These are phyloP conservation scores for Latrodectus geometricus DNA, from an alignment of 1,140 invertebrate species.

Conservation along the genomic window DNA sequence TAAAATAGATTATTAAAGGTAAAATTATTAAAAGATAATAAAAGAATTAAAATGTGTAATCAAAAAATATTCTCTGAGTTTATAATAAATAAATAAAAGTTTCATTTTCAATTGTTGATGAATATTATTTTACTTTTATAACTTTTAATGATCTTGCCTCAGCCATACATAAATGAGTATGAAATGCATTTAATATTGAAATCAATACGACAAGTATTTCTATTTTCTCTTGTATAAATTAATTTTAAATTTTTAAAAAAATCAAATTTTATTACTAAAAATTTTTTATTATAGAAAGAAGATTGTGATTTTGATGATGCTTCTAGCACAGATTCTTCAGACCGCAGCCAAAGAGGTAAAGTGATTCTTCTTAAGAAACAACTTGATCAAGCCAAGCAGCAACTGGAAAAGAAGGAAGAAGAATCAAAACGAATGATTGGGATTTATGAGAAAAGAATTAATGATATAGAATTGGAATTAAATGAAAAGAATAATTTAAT, in stretches of 20 bases:
- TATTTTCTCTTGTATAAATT: not conserved
- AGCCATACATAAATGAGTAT: not conserved
- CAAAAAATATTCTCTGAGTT: too few species aligned
- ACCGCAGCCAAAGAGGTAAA: slow-evolving; percentile 41
- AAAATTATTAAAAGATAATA: too few species aligned
- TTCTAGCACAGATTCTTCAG: slow-evolving; percentile 40
- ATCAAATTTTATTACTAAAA: not conserved
- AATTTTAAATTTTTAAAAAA: not conserved
- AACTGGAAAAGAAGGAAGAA: slow-evolving; percentile 48
- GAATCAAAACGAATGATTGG: slow-evolving; percentile 11
- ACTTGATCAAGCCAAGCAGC: slow-evolving; percentile 37
- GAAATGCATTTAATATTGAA: not conserved
- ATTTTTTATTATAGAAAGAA: slow-evolving; percentile 24
- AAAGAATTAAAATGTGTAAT: too few species aligned
- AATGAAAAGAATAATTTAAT: slow-evolving; percentile 67
- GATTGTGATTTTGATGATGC: slow-evolving; percentile 42
- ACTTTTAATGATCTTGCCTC: too few species aligned
- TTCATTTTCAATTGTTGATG: too few species aligned
- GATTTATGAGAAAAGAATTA: slow-evolving; percentile 54
- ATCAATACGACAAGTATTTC: not conserved
- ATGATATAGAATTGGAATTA: slow-evolving; percentile 65
- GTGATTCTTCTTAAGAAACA: slow-evolving; percentile 50
- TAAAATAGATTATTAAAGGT: too few species aligned
- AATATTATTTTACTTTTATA: too few species aligned
- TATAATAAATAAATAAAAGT: too few species aligned